A percentile compares a stretch with the other conserved stretches of the same genome.
Evolutionary conservation across 2,113 vertebrate species (phyloP).

Genomic region (Ailurus styani): DNA sequence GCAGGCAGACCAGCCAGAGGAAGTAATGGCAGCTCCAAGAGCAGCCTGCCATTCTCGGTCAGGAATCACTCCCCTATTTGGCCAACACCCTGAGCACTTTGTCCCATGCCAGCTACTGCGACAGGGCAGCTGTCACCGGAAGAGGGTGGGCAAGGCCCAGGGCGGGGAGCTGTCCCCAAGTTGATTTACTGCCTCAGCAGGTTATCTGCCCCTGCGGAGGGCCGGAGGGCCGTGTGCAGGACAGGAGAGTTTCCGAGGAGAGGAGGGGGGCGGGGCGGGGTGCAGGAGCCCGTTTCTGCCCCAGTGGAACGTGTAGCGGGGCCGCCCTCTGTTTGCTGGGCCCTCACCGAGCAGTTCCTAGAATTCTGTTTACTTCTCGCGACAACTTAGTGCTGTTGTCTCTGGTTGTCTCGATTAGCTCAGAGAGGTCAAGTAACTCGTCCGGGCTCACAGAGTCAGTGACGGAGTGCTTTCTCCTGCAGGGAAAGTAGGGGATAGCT

Average conservation of each 20-base stretch:
- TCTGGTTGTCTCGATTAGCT: background rate
- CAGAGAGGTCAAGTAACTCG: background rate
- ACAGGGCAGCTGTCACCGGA: background rate
- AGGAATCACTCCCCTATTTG: background rate
- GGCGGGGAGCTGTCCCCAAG: background rate
- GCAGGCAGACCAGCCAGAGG: background rate
- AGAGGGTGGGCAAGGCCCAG: background rate
- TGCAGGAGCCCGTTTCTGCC: background rate
- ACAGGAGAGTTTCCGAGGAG: background rate
- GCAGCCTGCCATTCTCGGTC: background rate
- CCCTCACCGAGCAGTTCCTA: background rate
- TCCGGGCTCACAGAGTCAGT: background rate
- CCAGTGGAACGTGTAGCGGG: background rate
- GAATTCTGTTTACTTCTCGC: background rate
- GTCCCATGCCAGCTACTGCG: background rate
- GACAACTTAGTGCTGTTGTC: background rate
- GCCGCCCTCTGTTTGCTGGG: background rate
- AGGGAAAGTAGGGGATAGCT: background rate
- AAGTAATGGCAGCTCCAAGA: background rate
- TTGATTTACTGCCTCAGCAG: background rate
- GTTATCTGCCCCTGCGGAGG: background rate
- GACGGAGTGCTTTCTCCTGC: background rate
- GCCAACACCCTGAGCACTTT: background rate
- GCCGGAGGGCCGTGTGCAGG: background rate
- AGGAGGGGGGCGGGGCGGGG: no score